Evolutionary conservation across 2,888 invertebrate genomes (phyloP).

Genomic region (Pogonocherus hispidulus): DNA sequence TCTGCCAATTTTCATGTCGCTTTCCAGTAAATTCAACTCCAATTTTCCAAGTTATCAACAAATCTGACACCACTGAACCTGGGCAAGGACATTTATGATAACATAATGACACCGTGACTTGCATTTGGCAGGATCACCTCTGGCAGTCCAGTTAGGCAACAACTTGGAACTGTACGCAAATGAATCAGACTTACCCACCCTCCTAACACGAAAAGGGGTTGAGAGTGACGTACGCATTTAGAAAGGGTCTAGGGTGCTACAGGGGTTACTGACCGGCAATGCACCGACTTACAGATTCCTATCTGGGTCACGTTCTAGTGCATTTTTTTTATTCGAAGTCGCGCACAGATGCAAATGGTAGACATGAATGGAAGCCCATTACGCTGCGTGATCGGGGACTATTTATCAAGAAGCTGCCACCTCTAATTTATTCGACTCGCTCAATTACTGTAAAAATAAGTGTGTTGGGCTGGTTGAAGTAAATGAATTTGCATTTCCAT

Average conservation of each 20-base stretch:
- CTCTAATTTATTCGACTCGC: conserved; percentile 25
- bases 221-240: conserved; percentile 38
- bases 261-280: conserved; percentile 46
- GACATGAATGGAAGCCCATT: conserved; percentile 28
- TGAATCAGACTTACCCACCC: conserved; percentile 26
- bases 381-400: conserved; percentile 20
- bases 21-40: too few relatives aligned
- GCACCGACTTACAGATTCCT: conserved; percentile 43
- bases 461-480: neutral
- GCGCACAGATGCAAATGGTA: conserved; percentile 31
- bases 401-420: conserved; percentile 32
- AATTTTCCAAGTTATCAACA: too few relatives aligned
- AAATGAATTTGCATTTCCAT: conserved; percentile 13
- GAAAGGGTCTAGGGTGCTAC: conserved; percentile 38
- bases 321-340: conserved; percentile 30
- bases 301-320: conserved; percentile 53
- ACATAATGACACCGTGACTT: neutral
- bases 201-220: conserved; percentile 23
- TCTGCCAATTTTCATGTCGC: too few relatives aligned
- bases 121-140: neutral
- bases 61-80: neutral
- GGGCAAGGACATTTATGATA: neutral
- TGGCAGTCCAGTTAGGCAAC: neutral
- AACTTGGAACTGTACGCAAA: conserved; percentile 9
- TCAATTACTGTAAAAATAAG: conserved; percentile 28